These are phyloP conservation scores for Polydrusus tereticollis DNA, from an alignment of 2,888 invertebrate genomes.

Conservation along the genomic window DNA sequence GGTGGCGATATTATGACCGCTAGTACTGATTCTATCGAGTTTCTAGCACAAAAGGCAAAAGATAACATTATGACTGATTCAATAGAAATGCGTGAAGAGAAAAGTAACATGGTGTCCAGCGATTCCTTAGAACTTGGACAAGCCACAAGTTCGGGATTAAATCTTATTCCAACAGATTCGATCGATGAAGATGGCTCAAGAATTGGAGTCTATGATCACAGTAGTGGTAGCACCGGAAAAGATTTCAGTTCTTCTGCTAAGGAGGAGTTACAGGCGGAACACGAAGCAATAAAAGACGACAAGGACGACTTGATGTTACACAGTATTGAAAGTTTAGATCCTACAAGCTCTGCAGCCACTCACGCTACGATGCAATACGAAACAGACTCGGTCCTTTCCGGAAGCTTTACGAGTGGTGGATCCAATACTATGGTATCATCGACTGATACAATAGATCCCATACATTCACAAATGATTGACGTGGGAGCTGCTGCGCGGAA, in stretches of 20 bases:
- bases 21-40: slow-evolving; percentile 72
- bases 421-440: slow-evolving; percentile 89
- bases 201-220: slow-evolving; percentile 64
- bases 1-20: slow-evolving; percentile 71
- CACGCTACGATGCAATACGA: slow-evolving; percentile 88
- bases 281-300: slow-evolving; percentile 57
- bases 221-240: slow-evolving; percentile 68
- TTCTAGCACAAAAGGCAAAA: slow-evolving; percentile 63
- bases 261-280: slow-evolving; percentile 57
- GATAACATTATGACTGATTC: slow-evolving; percentile 71
- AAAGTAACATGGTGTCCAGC: slow-evolving; percentile 67
- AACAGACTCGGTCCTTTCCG: slow-evolving; percentile 88
- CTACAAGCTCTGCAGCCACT: slow-evolving; percentile 84
- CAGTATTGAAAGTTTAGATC: slow-evolving; percentile 81
- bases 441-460: slow-evolving; percentile 77
- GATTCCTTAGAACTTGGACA: slow-evolving; percentile 69
- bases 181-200: slow-evolving; percentile 68
- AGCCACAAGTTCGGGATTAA: slow-evolving; percentile 58
- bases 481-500: slow-evolving; percentile 65
- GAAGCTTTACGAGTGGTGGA: slow-evolving; percentile 86
- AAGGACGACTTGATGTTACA: slow-evolving; percentile 74
- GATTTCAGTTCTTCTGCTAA: slow-evolving; percentile 67
- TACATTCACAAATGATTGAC: slow-evolving; percentile 68
- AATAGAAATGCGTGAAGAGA: slow-evolving; percentile 67
- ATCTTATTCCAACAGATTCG: slow-evolving; percentile 65